Evolutionary conservation across 1,140 invertebrate species (phyloP).

Genomic region (Bombus huntii): DNA sequence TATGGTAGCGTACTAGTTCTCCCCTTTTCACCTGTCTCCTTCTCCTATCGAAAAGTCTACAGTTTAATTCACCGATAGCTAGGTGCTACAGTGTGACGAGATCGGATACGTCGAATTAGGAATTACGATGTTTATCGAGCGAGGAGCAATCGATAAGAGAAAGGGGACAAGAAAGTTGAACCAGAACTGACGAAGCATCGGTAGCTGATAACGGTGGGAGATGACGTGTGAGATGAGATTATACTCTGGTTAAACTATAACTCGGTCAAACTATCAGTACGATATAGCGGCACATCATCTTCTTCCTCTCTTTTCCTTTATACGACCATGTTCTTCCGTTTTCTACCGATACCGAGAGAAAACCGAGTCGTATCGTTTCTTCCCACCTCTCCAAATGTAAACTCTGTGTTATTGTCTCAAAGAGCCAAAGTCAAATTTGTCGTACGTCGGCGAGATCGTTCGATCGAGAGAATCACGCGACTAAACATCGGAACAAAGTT

Average conservation of each 20-base stretch:
- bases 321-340: too few relatives aligned
- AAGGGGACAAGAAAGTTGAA: not conserved
- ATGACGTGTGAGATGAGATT: not conserved
- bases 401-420: too few relatives aligned
- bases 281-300: too few relatives aligned
- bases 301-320: too few relatives aligned
- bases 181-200: not conserved
- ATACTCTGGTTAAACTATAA: not conserved
- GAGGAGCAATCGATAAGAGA: not conserved
- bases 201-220: not conserved
- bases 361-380: too few relatives aligned
- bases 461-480: too few relatives aligned
- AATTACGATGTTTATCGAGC: not conserved
- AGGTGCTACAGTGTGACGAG: not conserved
- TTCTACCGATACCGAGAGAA: too few relatives aligned
- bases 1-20: constrained; percentile 12
- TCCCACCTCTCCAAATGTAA: too few relatives aligned
- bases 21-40: constrained; percentile 11
- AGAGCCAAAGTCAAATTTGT: too few relatives aligned
- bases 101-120: not conserved
- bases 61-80: not conserved
- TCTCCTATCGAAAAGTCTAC: not conserved
- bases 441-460: too few relatives aligned
- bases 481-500: too few relatives aligned
- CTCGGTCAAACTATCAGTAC: too few relatives aligned